Conservation (phyloP, 2,888 invertebrate species). For the Malacosoma neustria region DNA sequence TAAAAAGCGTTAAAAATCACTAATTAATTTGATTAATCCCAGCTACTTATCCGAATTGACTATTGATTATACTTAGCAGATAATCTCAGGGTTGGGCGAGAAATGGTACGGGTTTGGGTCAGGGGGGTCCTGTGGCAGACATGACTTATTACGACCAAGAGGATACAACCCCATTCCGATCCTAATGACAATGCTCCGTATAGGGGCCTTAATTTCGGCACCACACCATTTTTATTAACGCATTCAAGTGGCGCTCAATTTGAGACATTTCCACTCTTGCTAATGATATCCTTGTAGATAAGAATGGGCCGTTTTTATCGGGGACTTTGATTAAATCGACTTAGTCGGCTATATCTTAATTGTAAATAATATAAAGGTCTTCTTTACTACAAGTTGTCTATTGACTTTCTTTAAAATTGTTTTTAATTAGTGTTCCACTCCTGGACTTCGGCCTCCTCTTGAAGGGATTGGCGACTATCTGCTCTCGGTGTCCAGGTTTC, state of each 20-base stretch:
- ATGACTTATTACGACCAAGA: slow-evolving; percentile 71
- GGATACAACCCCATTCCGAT: slow-evolving; percentile 71
- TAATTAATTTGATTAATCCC: slow-evolving; percentile 46
- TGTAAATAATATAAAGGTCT: not conserved
- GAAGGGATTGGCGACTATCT: too few relatives aligned
- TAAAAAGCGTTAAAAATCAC: slow-evolving; percentile 34
- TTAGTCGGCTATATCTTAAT: not conserved
- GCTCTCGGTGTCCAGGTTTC: too few relatives aligned
- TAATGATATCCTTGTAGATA: slow-evolving; percentile 17
- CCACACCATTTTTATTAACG: slow-evolving; percentile 70
- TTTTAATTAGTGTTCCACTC: too few relatives aligned
- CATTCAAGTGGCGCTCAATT: slow-evolving; percentile 61
- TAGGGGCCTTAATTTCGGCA: slow-evolving; percentile 68
- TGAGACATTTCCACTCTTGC: slow-evolving; percentile 37
- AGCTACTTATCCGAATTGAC: slow-evolving; percentile 57
- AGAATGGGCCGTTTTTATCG: not conserved
- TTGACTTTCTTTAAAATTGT: too few relatives aligned
- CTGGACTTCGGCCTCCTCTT: too few relatives aligned
- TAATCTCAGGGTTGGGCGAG: slow-evolving; percentile 51
- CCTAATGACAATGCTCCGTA: slow-evolving; percentile 67
- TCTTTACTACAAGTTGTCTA: too few relatives aligned
- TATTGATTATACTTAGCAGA: slow-evolving; percentile 66
- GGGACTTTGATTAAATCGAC: not conserved
- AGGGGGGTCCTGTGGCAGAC: slow-evolving; percentile 60
- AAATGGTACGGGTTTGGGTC: slow-evolving; percentile 40